Percentiles rank a stretch among this genome's conserved stretches.
Evolutionary conservation across 2,797 vertebrate genomes (phyloP).

Genomic region (Sternotherus odoratus): DNA sequence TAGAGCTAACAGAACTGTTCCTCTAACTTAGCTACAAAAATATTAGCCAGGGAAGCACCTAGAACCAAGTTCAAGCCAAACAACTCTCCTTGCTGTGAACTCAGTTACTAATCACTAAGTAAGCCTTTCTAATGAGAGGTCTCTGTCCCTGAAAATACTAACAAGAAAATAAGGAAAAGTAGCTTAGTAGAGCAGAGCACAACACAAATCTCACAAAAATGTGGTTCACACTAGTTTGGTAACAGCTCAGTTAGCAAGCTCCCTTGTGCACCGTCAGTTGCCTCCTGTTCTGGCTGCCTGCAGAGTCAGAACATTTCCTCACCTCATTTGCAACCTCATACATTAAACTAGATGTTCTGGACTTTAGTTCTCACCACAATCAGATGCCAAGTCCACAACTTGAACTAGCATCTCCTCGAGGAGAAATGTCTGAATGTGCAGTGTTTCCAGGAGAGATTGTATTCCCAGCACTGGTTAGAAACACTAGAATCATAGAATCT

Average conservation of each 20-base stretch:
- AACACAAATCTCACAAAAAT: not conserved
- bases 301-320: accelerated
- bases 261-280: not conserved
- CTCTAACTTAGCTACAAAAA: accelerated
- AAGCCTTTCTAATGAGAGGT: not conserved
- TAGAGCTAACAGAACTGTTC: accelerated
- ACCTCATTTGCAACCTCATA: not conserved
- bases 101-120: not conserved
- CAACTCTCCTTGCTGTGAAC: not conserved
- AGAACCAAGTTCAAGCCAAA: not conserved
- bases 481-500: too few species aligned
- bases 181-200: not conserved
- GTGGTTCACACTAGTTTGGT: not conserved
- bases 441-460: not conserved
- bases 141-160: not conserved
- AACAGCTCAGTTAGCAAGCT: too few species aligned
- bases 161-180: not conserved
- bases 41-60: not conserved
- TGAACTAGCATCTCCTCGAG: not conserved
- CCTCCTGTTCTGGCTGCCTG: accelerated
- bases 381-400: not conserved
- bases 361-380: not conserved
- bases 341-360: not conserved
- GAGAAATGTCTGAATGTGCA: not conserved
- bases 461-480: not conserved